phyloP scores from a whole-genome alignment of 2,888 invertebrate species.

The Buathra laborator region DNA sequence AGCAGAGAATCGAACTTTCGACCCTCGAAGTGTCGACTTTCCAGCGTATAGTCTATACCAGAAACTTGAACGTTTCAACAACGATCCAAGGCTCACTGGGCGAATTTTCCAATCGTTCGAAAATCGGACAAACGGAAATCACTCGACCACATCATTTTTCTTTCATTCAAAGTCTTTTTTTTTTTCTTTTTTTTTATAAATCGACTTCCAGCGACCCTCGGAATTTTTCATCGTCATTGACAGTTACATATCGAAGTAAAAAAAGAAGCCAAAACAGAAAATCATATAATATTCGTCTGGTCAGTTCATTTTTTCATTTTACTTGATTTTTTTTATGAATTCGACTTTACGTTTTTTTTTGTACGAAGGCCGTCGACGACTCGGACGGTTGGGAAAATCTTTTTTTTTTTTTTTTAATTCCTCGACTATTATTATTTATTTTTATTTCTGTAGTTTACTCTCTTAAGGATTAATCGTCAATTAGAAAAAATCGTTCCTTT shows the following conservation, averaged over 20 bases:
- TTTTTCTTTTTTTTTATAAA: constrained; percentile 8
- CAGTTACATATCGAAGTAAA: background rate
- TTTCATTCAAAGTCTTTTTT: background rate
- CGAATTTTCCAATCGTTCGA: constrained; percentile 46
- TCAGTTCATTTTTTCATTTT: no score
- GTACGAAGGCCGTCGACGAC: no score
- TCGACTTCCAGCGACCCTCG: background rate
- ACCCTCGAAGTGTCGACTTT: constrained; percentile 59
- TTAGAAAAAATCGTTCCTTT: no score
- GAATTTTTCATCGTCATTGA: constrained; percentile 37
- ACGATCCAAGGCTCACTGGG: constrained; percentile 35
- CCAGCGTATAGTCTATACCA: constrained; percentile 14
- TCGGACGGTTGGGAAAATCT: no score
- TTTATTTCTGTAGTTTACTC: no score
- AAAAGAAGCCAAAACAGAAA: background rate
- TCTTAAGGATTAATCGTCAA: no score
- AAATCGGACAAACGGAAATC: background rate
- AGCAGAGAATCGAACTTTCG: constrained; percentile 66
- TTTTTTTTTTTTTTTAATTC: no score
- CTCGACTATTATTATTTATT: no score
- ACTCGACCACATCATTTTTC: constrained; percentile 42
- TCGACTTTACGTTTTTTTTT: no score
- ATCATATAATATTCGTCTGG: background rate
- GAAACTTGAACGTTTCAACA: constrained; percentile 16
- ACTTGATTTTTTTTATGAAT: no score